Evolutionary conservation across 1,140 invertebrate species (phyloP).

Genomic region (Drosophila watanabei): DNA sequence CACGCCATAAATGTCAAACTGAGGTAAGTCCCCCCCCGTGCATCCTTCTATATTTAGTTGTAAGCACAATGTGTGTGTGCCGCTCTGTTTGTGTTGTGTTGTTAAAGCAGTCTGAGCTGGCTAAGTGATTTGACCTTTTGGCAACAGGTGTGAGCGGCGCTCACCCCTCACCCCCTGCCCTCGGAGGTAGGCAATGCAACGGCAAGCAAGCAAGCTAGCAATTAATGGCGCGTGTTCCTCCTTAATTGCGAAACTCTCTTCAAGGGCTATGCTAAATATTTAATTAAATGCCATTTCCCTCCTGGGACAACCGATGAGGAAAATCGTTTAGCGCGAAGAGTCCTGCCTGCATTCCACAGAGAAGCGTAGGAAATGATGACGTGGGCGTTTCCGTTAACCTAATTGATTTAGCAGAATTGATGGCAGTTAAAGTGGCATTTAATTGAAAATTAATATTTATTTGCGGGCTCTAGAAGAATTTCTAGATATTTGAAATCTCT

Average conservation of each 20-base stretch:
- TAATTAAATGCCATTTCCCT: conserved; percentile 27
- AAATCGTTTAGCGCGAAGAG: background rate
- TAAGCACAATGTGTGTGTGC: background rate
- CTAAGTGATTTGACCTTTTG: conserved; percentile 76
- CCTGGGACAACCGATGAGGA: background rate
- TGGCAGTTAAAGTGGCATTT: background rate
- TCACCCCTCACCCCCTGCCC: background rate
- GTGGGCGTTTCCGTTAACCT: background rate
- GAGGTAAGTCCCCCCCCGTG: conserved; percentile 61
- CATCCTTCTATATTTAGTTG: conserved; percentile 24
- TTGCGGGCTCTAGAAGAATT: background rate
- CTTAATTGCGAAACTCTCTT: conserved; percentile 17
- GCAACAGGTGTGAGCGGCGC: conserved; percentile 68
- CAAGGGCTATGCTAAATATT: conserved; percentile 22
- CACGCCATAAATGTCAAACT: conserved; percentile 82
- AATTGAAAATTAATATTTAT: no score
- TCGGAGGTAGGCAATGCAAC: conserved; percentile 35
- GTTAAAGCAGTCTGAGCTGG: background rate
- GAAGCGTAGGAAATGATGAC: background rate
- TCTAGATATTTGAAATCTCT: background rate
- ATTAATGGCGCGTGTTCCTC: conserved; percentile 48
- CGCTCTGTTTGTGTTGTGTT: conserved; percentile 2
- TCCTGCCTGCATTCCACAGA: background rate
- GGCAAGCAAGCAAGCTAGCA: conserved; percentile 21
- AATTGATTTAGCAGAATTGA: background rate